Evolutionary conservation across 2,888 invertebrate genomes (phyloP).

Genomic region (Caenorhabditis angaria): DNA sequence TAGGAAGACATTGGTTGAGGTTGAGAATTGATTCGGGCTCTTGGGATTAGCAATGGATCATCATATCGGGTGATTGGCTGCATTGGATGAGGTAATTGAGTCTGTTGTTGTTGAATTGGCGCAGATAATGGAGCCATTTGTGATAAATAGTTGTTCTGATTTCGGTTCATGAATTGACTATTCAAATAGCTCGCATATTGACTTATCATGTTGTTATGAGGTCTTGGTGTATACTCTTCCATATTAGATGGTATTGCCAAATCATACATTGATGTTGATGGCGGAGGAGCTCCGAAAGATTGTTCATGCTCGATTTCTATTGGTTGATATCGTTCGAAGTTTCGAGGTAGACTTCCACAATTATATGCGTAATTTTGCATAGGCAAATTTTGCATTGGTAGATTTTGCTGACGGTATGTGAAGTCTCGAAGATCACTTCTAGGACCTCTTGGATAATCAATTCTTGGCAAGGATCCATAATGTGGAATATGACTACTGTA

Average conservation of each 20-base stretch:
- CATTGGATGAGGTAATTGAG: conserved; percentile 37
- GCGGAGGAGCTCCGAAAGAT: conserved; percentile 53
- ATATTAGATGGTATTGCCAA: conserved; percentile 24
- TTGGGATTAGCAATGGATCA: conserved; percentile 27
- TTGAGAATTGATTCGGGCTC: not conserved
- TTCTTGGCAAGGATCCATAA: conserved; percentile 68
- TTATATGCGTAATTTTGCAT: conserved; percentile 44
- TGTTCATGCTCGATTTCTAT: conserved; percentile 60
- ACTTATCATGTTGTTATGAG: conserved; percentile 58
- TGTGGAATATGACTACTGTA: conserved; percentile 64
- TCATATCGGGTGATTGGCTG: conserved; percentile 46
- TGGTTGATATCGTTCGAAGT: conserved; percentile 63
- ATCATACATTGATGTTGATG: conserved; percentile 42
- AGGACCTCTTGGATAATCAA: conserved; percentile 51
- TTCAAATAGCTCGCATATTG: conserved; percentile 72
- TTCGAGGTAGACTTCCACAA: conserved; percentile 68
- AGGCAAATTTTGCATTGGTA: conserved; percentile 23
- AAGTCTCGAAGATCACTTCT: conserved; percentile 51
- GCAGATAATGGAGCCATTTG: too few species aligned
- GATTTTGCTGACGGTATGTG: conserved; percentile 46
- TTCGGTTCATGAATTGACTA: conserved; percentile 56
- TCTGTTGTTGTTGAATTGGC: too few species aligned
- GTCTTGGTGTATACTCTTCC: conserved; percentile 15
- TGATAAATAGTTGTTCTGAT: too few species aligned
- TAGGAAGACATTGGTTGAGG: conserved; percentile 42